Evolutionary conservation across 1,140 invertebrate species (phyloP).

Genomic region (Drosophila lini): DNA sequence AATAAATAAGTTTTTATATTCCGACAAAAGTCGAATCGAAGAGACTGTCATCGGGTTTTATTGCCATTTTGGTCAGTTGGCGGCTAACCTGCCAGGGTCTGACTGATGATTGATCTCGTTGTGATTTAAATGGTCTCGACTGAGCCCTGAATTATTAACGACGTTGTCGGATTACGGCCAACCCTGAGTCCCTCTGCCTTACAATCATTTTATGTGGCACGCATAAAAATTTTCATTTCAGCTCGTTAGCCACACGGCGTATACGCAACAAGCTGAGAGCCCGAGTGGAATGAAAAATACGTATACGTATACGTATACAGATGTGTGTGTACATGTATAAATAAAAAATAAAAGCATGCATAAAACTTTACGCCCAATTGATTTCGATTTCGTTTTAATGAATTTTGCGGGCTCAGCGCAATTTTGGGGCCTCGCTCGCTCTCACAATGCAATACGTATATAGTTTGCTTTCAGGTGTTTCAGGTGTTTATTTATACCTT

Average conservation of each 20-base stretch:
- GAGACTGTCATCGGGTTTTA: background rate
- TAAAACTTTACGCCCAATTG: slow-evolving; percentile 67
- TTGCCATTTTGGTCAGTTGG: slow-evolving; percentile 10
- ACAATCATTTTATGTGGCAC: slow-evolving; percentile 62
- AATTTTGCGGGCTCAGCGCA: slow-evolving; percentile 52
- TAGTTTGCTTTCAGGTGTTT: slow-evolving; percentile 52
- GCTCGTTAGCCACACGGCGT: slow-evolving; percentile 61
- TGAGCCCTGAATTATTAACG: slow-evolving; percentile 64
- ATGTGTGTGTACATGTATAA: slow-evolving; percentile 5
- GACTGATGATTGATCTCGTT: slow-evolving; percentile 59
- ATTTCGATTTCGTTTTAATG: slow-evolving; percentile 69
- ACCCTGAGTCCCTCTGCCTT: background rate
- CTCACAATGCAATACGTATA: background rate
- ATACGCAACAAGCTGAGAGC: slow-evolving; percentile 35
- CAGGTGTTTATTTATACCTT: slow-evolving; percentile 63
- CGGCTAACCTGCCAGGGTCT: too few species aligned
- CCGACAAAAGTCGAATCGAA: background rate
- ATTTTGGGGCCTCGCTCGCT: slow-evolving; percentile 19
- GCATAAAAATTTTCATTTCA: slow-evolving; percentile 61
- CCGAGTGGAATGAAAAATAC: background rate
- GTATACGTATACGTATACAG: background rate
- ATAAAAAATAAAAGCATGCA: slow-evolving; percentile 32
- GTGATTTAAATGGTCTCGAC: slow-evolving; percentile 64
- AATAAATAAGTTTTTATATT: background rate
- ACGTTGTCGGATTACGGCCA: slow-evolving; percentile 23